Evolutionary conservation across 2,113 vertebrate genomes (phyloP), one percentile per base, ranked within the genome.

Genomic region (Grallaria varia): DNA sequence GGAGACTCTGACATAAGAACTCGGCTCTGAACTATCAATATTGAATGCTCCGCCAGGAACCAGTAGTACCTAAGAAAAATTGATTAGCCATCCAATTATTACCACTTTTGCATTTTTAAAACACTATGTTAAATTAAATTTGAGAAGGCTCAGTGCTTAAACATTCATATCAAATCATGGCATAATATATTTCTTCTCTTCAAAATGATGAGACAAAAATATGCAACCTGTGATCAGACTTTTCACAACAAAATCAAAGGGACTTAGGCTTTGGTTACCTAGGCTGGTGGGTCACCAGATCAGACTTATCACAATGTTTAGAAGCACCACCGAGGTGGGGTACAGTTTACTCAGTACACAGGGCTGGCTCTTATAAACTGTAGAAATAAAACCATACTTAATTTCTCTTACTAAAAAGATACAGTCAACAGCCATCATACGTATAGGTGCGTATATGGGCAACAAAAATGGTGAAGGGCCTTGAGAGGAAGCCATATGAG

Each of bases 11-110:
- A 99, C 97, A 4, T 99, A 99, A 8, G 99, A 96, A 88, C 98
- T 98, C 0, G 98, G 98, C 28, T 98, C 97, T 68, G 98, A 97
- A 31, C 94, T 98, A 92, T 99, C 62, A 13, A 98, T 95, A 92
- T 97, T 99, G 95, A 99, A 99, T 47, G 87, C 97, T 42, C 96
- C 97, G 81, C 99, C 99, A 58, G 99, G 99, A 96, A 99, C 98
- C 37, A 99, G 95, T 77, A 99, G 95, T 55, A 99, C 98, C 99
- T 99, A 89, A 5, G 28, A 94, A 76, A 93, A 60, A 93, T 53
- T 9, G 11, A 47, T 92, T 69, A 82, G n/a, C 20, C 18, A 86
- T 23, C 53, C 21, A 76, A 25, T 81, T 93, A 73, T 21, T 77
- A 87, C 12, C 33, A 59, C 28, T 64, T 66, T 23, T n/a, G 44